Percentiles rank a stretch among this genome's conserved stretches.
These are phyloP conservation scores for Oncopodura yosiiana DNA, from an alignment of 1,140 invertebrate species.

Conservation along the genomic window DNA sequence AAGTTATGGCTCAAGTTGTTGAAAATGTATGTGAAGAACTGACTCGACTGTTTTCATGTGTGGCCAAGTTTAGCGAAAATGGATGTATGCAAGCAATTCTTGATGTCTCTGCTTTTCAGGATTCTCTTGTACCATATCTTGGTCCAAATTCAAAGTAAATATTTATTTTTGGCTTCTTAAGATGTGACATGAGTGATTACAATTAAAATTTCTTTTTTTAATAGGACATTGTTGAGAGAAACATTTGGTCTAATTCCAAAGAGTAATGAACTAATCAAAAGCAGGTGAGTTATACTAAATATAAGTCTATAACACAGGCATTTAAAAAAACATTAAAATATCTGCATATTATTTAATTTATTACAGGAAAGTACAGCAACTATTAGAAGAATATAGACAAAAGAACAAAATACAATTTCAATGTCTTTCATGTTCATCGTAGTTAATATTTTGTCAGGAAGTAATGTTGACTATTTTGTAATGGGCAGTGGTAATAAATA, in stretches of 20 bases:
- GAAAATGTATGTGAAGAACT: conserved; percentile 86
- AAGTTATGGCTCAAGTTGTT: conserved; percentile 72
- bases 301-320: not conserved
- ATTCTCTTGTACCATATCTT: conserved; percentile 45
- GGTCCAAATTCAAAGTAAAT: conserved; percentile 48
- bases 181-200: not conserved
- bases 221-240: conserved; percentile 25
- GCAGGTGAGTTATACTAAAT: conserved; percentile 14
- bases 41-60: conserved; percentile 70
- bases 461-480: too few relatives aligned
- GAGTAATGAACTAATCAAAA: conserved; percentile 12
- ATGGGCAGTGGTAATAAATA: too few relatives aligned
- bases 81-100: conserved; percentile 58
- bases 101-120: conserved; percentile 51
- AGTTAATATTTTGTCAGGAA: too few relatives aligned
- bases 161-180: not conserved
- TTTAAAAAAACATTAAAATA: not conserved
- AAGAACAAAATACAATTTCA: conserved; percentile 26
- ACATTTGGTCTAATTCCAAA: conserved; percentile 27
- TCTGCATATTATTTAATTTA: not conserved
- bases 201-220: not conserved
- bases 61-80: conserved; percentile 53
- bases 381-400: conserved; percentile 22
- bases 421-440: conserved; percentile 8
- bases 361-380: conserved; percentile 22